Percentiles rank a stretch among this genome's conserved stretches.
phyloP scores from a whole-genome alignment of 2,113 vertebrate genomes.

The Bos taurus region DNA sequence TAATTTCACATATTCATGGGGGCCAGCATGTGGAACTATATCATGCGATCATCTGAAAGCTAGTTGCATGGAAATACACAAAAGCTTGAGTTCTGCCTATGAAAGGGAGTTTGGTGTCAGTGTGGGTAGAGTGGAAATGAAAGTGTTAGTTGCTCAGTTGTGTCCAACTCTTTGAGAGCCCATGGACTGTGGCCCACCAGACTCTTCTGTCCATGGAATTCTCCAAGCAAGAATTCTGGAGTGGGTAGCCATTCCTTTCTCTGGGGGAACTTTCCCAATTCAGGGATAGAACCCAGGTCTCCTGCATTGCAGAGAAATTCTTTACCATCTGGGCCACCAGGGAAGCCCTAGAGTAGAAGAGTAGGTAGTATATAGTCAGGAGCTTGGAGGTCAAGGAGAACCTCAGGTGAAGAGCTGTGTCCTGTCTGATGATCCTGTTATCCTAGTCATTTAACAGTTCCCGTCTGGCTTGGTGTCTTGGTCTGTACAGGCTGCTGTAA shows the following conservation, averaged over 20 bases:
- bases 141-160: neutral
- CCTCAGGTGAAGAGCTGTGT: neutral
- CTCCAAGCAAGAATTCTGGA: neutral
- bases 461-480: neutral
- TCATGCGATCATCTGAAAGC: neutral
- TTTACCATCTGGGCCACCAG: neutral
- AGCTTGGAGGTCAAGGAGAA: neutral
- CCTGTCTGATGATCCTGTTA: neutral
- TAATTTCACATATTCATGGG: neutral
- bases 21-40: neutral
- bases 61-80: neutral
- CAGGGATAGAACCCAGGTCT: neutral
- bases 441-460: neutral
- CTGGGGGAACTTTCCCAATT: neutral
- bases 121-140: neutral
- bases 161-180: neutral
- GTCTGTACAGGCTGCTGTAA: rapidly evolving
- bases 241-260: neutral
- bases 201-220: neutral
- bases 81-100: neutral
- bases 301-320: neutral
- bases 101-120: neutral
- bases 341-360: neutral
- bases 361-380: neutral
- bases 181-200: neutral